Conservation (phyloP, 2,113 vertebrate species). For the Mionectes macconnelli region DNA sequence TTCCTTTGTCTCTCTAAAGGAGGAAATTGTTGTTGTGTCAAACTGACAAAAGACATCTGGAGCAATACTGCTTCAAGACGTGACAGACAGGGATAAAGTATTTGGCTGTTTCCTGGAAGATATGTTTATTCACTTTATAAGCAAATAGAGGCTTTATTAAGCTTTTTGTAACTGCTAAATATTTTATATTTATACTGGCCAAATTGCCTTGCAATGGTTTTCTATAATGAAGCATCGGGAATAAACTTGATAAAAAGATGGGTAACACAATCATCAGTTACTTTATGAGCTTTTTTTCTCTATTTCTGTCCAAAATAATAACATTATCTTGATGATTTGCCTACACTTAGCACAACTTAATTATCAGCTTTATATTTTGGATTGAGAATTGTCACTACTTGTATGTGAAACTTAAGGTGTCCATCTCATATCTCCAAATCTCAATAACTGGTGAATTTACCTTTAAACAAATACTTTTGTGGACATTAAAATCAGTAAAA, state of each 20-base stretch:
- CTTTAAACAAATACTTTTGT: not conserved
- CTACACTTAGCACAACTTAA: not conserved
- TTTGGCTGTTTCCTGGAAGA: not conserved
- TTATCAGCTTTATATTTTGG: not conserved
- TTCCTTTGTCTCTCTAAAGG: not conserved
- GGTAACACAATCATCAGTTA: not conserved
- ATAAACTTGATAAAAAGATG: not conserved
- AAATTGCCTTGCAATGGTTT: not conserved
- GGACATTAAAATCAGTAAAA: not conserved
- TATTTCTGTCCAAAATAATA: not conserved
- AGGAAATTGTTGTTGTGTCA: not conserved
- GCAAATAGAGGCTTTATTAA: not conserved
- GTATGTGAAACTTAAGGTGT: not conserved
- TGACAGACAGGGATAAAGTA: not conserved
- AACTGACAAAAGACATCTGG: not conserved
- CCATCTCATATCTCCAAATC: not conserved
- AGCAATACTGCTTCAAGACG: not conserved
- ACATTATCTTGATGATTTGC: not conserved
- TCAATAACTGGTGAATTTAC: not conserved
- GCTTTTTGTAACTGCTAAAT: not conserved
- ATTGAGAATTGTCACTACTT: not conserved
- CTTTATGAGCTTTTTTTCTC: not conserved
- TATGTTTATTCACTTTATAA: not conserved
- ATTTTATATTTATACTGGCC: not conserved
- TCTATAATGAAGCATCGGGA: not conserved